Evolutionary conservation across 2,113 vertebrate genomes (phyloP), one percentile per base, ranked within the genome.

Genomic region (Terrapene triunguis): DNA sequence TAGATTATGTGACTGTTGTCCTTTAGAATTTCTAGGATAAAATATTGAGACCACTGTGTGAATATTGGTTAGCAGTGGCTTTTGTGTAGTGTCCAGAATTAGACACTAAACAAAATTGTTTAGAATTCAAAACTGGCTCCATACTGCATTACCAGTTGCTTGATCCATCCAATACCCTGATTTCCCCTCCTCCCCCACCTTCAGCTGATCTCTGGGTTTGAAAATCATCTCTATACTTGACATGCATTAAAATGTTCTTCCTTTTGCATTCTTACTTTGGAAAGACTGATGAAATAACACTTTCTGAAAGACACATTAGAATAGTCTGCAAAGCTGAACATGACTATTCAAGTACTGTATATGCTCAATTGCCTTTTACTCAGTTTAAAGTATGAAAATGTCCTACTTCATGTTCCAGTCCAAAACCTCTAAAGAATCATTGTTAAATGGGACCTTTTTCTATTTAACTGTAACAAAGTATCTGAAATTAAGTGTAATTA

Each of bases 41-140:
- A 65, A 65, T 65, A 1, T 2, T 2, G 80, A 17, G 8, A 69
- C 8, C 17, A 5, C 0, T 38, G 0, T 0, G 3, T 47, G 54
- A 1, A 0, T 0, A 0, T 87, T 88, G 82, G 78, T 19, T 54
- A 50, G 12, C 24, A 29, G 4, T 17, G 2, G 10, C 55, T 48
- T 21, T 85, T 42, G 2, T 12, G 25, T 4, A 84, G 7, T 24
- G 32, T 44, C 48, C 57, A 13, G 50, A 16, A 50, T 50, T 50
- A 50, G 50, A 14, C 50, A 50, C 13, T 50, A 50, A 50, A 16
- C 50, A 50, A 50, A 14, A 50, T 16, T 50, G 13, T 50, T 50
- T 16, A 17, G 29, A 32, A 65, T 65, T 65, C 29, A 65, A 35
- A 35, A 65, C 59, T 65, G 32, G 6, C 59, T 65, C 32, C 59